phyloP scores from a whole-genome alignment of 2,888 invertebrate species.

The Euspilapteryx auroguttella region DNA sequence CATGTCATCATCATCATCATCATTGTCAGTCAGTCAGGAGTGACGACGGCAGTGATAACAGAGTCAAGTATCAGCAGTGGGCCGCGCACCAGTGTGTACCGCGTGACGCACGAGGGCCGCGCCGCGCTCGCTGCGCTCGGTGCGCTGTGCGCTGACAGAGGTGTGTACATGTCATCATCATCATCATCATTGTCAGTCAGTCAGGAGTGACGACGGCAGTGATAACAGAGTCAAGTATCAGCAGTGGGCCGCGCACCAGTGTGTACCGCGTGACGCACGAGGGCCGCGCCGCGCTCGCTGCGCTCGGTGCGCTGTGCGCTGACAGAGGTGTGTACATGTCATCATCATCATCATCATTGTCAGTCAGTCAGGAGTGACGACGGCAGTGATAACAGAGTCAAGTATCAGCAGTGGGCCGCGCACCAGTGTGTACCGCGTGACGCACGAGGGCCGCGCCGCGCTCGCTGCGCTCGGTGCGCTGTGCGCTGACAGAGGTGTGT shows the following conservation, averaged over 20 bases:
- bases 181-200: no score
- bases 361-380: no score
- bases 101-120: conserved; percentile 76
- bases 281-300: conserved; percentile 86
- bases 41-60: conserved; percentile 83
- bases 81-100: conserved; percentile 78
- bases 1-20: no score
- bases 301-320: conserved; percentile 64
- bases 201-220: conserved; percentile 82
- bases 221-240: conserved; percentile 82
- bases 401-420: conserved; percentile 80
- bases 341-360: no score
- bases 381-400: no score
- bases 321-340: conserved; percentile 25
- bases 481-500: conserved; percentile 21
- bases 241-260: conserved; percentile 76
- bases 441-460: conserved; percentile 81
- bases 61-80: conserved; percentile 80
- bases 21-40: no score
- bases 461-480: conserved; percentile 78
- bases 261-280: conserved; percentile 74
- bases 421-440: conserved; percentile 74
- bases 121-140: conserved; percentile 87
- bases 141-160: conserved; percentile 23
- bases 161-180: no score